Percentiles rank a stretch among this genome's conserved stretches.
Evolutionary conservation across 2,113 vertebrate genomes (phyloP).

Genomic region (Takifugu flavidus): DNA sequence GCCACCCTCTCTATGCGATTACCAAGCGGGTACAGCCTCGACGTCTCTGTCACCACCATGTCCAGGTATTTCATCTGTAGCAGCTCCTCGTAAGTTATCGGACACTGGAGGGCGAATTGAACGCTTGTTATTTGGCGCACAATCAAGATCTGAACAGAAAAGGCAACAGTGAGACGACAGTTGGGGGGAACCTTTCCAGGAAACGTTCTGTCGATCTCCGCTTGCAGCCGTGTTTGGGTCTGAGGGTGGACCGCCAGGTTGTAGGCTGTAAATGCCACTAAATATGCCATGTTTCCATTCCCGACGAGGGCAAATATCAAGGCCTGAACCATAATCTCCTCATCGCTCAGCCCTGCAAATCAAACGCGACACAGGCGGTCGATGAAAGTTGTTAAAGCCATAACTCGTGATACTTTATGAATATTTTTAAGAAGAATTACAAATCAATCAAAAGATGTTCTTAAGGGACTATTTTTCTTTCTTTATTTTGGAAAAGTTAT

Average conservation of each 20-base stretch:
- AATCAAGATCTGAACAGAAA: background rate
- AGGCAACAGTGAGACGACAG: background rate
- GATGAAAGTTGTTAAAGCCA: too few species aligned
- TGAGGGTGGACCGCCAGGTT: conserved; percentile 75
- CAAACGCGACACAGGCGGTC: conserved; percentile 11
- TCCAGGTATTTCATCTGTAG: background rate
- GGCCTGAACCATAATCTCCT: conserved; percentile 78
- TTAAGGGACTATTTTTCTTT: background rate
- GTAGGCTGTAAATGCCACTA: conserved; percentile 69
- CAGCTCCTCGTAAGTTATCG: background rate
- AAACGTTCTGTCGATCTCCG: conserved; percentile 75
- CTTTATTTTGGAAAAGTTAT: too few species aligned
- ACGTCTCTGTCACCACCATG: background rate
- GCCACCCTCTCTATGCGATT: background rate
- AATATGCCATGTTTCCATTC: conserved; percentile 78
- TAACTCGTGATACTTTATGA: background rate
- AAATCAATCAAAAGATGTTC: too few species aligned
- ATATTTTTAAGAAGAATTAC: background rate
- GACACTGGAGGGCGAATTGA: background rate
- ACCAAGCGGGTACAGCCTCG: background rate
- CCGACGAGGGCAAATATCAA: conserved; percentile 79
- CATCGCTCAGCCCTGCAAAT: conserved; percentile 75
- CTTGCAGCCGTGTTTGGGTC: conserved; percentile 69
- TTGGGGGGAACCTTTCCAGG: conserved; percentile 65
- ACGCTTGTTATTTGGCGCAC: background rate